A percentile compares a stretch with the other conserved stretches of the same genome.
Evolutionary conservation across 2,888 invertebrate genomes (phyloP).

Genomic region (Amphipoea lucens): DNA sequence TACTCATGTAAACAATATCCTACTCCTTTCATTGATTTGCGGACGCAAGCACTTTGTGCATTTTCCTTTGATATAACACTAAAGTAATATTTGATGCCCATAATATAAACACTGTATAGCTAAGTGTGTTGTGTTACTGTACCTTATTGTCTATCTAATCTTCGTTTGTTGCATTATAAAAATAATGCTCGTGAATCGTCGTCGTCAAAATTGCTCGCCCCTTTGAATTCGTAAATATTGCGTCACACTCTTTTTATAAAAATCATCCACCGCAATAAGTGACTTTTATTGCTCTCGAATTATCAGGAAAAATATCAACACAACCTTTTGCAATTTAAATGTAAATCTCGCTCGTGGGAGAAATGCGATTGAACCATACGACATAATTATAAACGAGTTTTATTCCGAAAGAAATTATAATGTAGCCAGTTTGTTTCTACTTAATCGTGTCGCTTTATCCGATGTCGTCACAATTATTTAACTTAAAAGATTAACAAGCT

Average conservation of each 20-base stretch:
- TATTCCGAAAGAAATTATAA: background rate
- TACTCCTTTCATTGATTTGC: background rate
- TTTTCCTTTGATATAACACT: background rate
- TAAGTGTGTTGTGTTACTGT: too few relatives aligned
- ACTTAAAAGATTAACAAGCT: background rate
- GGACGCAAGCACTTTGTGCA: background rate
- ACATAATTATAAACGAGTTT: background rate
- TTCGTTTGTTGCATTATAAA: background rate
- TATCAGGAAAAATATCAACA: constrained; percentile 39
- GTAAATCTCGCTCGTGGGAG: constrained; percentile 10
- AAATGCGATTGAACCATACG: too few relatives aligned
- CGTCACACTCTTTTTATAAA: constrained; percentile 43
- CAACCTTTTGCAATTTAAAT: constrained; percentile 40
- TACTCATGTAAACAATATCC: background rate
- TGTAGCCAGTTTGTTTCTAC: background rate
- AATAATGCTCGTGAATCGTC: background rate
- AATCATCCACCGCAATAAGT: constrained; percentile 51
- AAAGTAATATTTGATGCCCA: background rate
- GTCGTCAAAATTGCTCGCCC: constrained; percentile 27
- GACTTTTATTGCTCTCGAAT: constrained; percentile 50
- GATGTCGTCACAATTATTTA: background rate
- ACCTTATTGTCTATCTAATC: background rate
- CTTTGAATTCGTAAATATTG: constrained; percentile 42
- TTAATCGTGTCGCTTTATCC: too few relatives aligned
- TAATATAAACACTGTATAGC: background rate